Evolutionary conservation across 2,113 vertebrate genomes (phyloP).

Genomic region (Perccottus glenii): DNA sequence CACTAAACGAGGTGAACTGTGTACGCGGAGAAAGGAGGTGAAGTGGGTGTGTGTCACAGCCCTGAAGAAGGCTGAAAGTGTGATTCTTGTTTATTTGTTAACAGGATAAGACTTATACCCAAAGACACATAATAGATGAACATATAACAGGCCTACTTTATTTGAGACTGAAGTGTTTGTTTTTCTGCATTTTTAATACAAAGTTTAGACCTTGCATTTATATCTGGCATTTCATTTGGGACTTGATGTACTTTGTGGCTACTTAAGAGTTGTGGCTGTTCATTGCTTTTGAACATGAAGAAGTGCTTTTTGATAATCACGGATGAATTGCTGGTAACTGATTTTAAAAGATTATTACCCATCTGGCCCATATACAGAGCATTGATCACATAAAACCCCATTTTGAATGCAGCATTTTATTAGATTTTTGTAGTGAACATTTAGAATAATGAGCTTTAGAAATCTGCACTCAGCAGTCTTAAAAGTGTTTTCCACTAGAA

Average conservation of each 20-base stretch:
- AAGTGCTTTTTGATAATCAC: conserved; percentile 8
- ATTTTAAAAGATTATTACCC: conserved; percentile 7
- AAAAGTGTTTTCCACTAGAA: neutral
- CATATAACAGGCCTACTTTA: too few relatives aligned
- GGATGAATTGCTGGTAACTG: conserved; percentile 7
- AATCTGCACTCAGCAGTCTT: neutral
- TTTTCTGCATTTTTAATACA: too few relatives aligned
- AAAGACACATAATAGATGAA: too few relatives aligned
- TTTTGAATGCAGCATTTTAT: neutral
- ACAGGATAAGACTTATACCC: too few relatives aligned
- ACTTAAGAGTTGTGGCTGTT: neutral
- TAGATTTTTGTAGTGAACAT: neutral
- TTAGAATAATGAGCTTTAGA: neutral
- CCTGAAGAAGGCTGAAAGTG: too few relatives aligned
- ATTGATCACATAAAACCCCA: neutral
- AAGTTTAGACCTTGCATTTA: too few relatives aligned
- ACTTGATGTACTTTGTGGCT: neutral
- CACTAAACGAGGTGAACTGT: conserved; percentile 57
- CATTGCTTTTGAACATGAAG: conserved; percentile 3
- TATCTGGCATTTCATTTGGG: neutral
- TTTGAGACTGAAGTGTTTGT: too few relatives aligned
- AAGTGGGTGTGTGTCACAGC: conserved; percentile 1
- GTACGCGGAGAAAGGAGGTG: conserved; percentile 6
- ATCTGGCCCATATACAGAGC: neutral
- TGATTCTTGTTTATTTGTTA: too few relatives aligned